phyloP scores from a whole-genome alignment of 2,888 invertebrate genomes.

The Cheilosia variabilis region DNA sequence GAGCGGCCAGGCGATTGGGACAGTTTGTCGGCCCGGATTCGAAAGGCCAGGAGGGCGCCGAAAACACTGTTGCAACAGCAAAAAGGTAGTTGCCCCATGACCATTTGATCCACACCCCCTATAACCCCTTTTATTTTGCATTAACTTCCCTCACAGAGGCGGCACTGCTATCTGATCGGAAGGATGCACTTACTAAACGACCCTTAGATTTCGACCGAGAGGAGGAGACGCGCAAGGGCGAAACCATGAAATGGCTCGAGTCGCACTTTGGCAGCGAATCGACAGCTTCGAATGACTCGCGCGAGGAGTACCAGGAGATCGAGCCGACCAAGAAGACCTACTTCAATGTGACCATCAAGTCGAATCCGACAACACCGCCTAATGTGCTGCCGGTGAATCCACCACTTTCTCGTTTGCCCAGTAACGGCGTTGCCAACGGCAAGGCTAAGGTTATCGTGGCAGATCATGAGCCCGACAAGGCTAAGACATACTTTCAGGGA shows the following conservation, averaged over 20 bases:
- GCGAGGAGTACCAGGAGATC: slow-evolving; percentile 84
- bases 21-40: slow-evolving; percentile 90
- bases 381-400: slow-evolving; percentile 81
- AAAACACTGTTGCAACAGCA: slow-evolving; percentile 84
- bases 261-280: slow-evolving; percentile 95
- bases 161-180: slow-evolving; percentile 86
- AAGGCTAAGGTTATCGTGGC: slow-evolving; percentile 85
- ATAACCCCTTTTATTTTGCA: slow-evolving; percentile 39
- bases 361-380: slow-evolving; percentile 83
- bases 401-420: slow-evolving; percentile 65
- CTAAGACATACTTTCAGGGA: slow-evolving; percentile 87
- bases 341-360: slow-evolving; percentile 91
- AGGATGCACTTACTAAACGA: slow-evolving; percentile 91
- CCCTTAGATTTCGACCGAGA: slow-evolving; percentile 94
- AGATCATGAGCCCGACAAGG: slow-evolving; percentile 85
- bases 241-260: slow-evolving; percentile 96
- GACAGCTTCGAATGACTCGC: slow-evolving; percentile 87
- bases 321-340: slow-evolving; percentile 89
- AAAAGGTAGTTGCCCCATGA: slow-evolving; percentile 82
- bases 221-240: slow-evolving; percentile 94
- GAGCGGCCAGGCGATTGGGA: slow-evolving; percentile 90
- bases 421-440: slow-evolving; percentile 80
- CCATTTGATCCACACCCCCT: slow-evolving; percentile 1
- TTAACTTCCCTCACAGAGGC: slow-evolving; percentile 78
- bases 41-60: slow-evolving; percentile 86